Evolutionary conservation across 1,140 invertebrate genomes (phyloP).

Genomic region (Trachymyrmex cornetzi): DNA sequence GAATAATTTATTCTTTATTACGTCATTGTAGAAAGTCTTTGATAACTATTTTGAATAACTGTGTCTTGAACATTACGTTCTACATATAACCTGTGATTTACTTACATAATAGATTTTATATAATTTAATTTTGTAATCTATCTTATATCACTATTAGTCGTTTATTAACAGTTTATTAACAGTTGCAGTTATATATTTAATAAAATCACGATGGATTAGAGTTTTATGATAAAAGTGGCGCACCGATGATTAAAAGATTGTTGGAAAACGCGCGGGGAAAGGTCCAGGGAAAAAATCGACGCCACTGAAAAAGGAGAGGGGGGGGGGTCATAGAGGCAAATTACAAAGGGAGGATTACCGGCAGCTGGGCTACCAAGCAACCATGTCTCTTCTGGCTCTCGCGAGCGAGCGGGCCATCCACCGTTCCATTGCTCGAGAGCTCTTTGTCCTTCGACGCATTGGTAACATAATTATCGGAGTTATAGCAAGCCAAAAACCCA

Average conservation of each 20-base stretch:
- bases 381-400: constrained; percentile 82
- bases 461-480: constrained; percentile 87
- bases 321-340: constrained; percentile 84
- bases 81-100: neutral
- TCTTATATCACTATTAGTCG: neutral
- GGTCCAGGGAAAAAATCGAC: constrained; percentile 60
- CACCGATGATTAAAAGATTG: neutral
- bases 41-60: neutral
- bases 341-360: constrained; percentile 87
- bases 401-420: constrained; percentile 73
- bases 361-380: constrained; percentile 86
- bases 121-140: constrained; percentile 9
- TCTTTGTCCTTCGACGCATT: constrained; percentile 85
- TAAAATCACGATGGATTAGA: neutral
- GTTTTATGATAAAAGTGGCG: neutral
- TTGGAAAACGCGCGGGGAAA: constrained; percentile 3
- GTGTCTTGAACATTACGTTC: neutral
- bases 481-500: constrained; percentile 86
- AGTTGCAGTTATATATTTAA: neutral
- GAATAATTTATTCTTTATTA: neutral
- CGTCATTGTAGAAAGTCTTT: neutral
- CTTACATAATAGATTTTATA: neutral
- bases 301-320: constrained; percentile 79
- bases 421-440: constrained; percentile 70
- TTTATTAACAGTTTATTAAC: neutral